Evolutionary conservation across 2,797 vertebrate genomes (phyloP), one percentile per base, ranked within the genome.

Genomic region (Enteromius fasciolatus): DNA sequence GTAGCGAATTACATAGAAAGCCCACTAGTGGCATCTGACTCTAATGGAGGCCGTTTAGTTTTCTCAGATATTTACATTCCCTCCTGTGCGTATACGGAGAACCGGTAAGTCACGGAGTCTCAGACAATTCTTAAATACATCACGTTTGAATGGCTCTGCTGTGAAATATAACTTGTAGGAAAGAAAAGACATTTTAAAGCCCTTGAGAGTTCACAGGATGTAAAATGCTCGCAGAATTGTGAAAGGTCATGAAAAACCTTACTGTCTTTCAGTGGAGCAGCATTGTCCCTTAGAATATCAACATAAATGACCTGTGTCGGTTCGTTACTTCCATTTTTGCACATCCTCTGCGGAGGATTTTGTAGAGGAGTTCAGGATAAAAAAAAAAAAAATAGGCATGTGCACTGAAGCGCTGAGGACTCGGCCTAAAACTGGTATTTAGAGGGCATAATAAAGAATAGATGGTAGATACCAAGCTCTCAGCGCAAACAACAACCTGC

Each of bases 361-460:
- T 44, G 6, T 41, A 61, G 8, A 44, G 10, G 20, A 50, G 59
- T 75, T 74, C 44, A 54, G 61, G 46, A 44, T 33, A 20, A 70
- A 41, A 63, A 70, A 41, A 63, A 39, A 73, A 70, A 54, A 66
- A 11, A 14, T 57, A 28, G 59, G 59, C 50, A 68, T 44, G 61
- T 68, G 61, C 48, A 68, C 48, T 76, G 33, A 44, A 82, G 72
- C 25, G 4, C 25, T 68, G 61, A 41, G 23, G 59, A 74, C 69
- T 80, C 8, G 2, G 36, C 67, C 78, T 54, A 54, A 67, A 81
- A 50, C 44, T 75, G 10, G 17, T 64, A 8, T 74, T 74, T 64
- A 25, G 31, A 66, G 39, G 41, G 79, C 41, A 52, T 52, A 3
- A 66, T 50, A 75, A 66, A 75, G 70, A 64, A 54, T 75, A 67